These are phyloP conservation scores for Coilia nasus DNA, from an alignment of 2,797 vertebrate species.

Conservation along the genomic window DNA sequence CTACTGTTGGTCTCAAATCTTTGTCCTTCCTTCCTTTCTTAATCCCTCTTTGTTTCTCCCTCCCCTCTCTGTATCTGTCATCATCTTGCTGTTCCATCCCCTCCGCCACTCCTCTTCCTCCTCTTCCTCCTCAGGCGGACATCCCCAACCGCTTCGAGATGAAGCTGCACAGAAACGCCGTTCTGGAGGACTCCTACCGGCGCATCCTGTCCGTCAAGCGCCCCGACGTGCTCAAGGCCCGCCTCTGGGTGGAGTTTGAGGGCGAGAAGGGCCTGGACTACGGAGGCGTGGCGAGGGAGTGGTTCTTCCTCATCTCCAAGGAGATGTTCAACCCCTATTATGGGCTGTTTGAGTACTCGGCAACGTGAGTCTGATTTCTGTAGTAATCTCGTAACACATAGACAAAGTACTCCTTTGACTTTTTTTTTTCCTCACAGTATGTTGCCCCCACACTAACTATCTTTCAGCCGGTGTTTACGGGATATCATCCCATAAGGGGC, in stretches of 20 bases:
- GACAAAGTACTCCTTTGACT: background rate
- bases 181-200: conserved; percentile 94
- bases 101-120: background rate
- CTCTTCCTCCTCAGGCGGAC: conserved; percentile 76
- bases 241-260: conserved; percentile 97
- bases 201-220: conserved; percentile 89
- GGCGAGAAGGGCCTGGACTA: conserved; percentile 96
- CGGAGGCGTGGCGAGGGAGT: conserved; percentile 93
- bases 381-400: background rate
- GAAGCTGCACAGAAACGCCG: conserved; percentile 84
- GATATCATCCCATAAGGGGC: background rate
- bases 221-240: conserved; percentile 90
- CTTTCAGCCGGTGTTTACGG: background rate
- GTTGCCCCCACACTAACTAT: background rate
- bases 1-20: background rate
- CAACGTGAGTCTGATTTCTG: conserved; percentile 83
- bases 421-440: background rate
- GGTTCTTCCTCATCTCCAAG: conserved; percentile 98
- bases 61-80: background rate
- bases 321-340: conserved; percentile 99
- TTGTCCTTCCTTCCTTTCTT: background rate
- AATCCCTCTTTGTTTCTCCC: background rate
- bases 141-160: conserved; percentile 96
- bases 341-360: conserved; percentile 96
- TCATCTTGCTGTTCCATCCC: background rate